Evolutionary conservation across 2,797 vertebrate species (phyloP), one percentile per base, ranked within the genome.

Genomic region (Hemitrygon akajei): DNA sequence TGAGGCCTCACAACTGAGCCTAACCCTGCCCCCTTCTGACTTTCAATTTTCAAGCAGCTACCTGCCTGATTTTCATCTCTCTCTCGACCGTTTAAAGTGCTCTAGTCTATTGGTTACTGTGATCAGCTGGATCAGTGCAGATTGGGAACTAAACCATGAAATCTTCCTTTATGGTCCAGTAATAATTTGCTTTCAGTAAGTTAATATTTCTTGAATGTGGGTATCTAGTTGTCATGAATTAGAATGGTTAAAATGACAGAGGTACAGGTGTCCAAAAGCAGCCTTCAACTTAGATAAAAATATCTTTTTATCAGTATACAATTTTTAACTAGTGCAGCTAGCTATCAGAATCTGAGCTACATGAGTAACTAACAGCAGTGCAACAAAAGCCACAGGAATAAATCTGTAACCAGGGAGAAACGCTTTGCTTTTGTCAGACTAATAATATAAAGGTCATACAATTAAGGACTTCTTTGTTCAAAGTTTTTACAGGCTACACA

Each of bases 401-500:
- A 94, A 94, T 93, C 94, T 89, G 79, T 56, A n/a, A 93, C 93
- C 75, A 25, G 66, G 63, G 80, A 75, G 40, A 93, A 71, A 20
- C 34, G 84, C 77, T 84, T 73, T 92, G 75, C 92, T 87, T 94
- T 87, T 94, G 93, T 94, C 91, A 94, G 93, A 60, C 93, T 58
- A 81, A 93, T 94, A 87, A 93, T 87, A 73, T 87, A 60, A 91
- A 93, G 76, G 91, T 87, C 30, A 91, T 12, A 94, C 91, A 94
- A 94, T 94, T 94, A 94, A 94, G 94, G 75, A 94, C 30, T 40
- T 80, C 86, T 91, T 94, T 94, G 94, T 94, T 94, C 94, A 93
- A 79, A 94, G 89, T 93, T 93, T 93, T 93, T 93, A 76, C 56
- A 80, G 93, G 94, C 94, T 94, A 93, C 93, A 80, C 93, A 94